phyloP scores from a whole-genome alignment of 2,888 invertebrate species.

The Nineta flava region DNA sequence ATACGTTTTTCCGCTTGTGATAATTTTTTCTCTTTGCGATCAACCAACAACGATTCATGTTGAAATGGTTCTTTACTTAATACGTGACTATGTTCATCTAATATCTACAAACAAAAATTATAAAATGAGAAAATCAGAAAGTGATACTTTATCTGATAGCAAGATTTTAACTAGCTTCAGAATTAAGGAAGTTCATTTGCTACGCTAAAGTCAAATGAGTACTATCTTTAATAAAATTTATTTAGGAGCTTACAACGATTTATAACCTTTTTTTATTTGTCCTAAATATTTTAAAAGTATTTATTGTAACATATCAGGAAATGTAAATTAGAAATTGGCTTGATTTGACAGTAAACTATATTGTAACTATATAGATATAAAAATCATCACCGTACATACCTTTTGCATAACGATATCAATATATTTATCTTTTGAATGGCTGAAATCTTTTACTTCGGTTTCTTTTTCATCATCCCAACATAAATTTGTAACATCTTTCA shows the following conservation, averaged over 20 bases:
- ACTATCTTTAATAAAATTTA: too few species aligned
- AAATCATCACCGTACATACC: slow-evolving; percentile 16
- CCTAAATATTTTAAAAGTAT: too few species aligned
- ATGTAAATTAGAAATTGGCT: too few species aligned
- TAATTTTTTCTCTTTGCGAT: slow-evolving; percentile 85
- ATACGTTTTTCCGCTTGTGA: slow-evolving; percentile 86
- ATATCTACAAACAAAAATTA: slow-evolving; percentile 21
- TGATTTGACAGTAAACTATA: too few species aligned
- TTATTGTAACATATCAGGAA: too few species aligned
- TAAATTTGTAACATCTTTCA: slow-evolving; percentile 78
- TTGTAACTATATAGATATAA: too few species aligned
- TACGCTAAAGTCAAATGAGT: too few species aligned
- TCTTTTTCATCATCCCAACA: slow-evolving; percentile 85
- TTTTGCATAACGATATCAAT: slow-evolving; percentile 71
- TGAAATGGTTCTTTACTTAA: slow-evolving; percentile 81
- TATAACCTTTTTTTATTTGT: too few species aligned
- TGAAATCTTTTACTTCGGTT: slow-evolving; percentile 58
- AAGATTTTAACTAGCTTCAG: background rate
- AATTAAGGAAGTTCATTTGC: too few species aligned
- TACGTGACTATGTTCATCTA: slow-evolving; percentile 42
- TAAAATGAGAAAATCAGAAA: background rate
- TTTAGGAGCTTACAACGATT: too few species aligned
- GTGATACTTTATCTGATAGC: background rate
- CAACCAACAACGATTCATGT: slow-evolving; percentile 87
- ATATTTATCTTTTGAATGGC: slow-evolving; percentile 53